These are phyloP conservation scores for Phalanger gymnotis DNA, from an alignment of 2,797 vertebrate genomes.

Conservation along the genomic window DNA sequence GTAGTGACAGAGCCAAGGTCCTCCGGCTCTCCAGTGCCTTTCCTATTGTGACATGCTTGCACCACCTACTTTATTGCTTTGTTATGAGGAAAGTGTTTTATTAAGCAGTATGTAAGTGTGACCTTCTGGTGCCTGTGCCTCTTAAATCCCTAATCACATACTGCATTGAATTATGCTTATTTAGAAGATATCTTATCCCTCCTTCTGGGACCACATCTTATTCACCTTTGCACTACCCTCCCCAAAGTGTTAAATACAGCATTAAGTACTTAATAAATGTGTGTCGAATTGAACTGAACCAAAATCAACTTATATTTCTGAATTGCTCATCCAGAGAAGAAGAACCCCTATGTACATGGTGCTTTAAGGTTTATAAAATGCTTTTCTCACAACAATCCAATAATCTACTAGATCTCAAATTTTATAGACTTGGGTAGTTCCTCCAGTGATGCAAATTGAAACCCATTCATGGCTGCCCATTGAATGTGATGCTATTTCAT, in stretches of 20 bases:
- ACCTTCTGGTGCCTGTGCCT: background rate
- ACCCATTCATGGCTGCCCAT: background rate
- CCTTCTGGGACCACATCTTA: background rate
- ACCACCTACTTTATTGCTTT: background rate
- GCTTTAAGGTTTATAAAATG: background rate
- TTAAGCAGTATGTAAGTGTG: background rate
- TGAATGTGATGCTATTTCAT: background rate
- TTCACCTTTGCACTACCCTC: background rate
- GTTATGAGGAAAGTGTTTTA: background rate
- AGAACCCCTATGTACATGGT: background rate
- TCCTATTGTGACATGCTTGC: background rate
- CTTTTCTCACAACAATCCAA: background rate
- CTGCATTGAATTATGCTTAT: background rate
- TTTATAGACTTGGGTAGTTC: background rate
- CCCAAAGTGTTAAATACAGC: background rate
- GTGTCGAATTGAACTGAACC: background rate
- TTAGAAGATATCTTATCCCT: background rate
- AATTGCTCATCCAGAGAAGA: background rate
- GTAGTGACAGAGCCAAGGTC: background rate
- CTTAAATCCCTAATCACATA: background rate
- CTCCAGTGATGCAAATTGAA: background rate
- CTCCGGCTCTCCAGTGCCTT: background rate
- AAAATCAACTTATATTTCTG: background rate
- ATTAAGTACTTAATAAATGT: background rate
- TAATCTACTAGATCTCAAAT: background rate